Conservation (phyloP, 2,113 vertebrate species). For the Ctenomys sociabilis region DNA sequence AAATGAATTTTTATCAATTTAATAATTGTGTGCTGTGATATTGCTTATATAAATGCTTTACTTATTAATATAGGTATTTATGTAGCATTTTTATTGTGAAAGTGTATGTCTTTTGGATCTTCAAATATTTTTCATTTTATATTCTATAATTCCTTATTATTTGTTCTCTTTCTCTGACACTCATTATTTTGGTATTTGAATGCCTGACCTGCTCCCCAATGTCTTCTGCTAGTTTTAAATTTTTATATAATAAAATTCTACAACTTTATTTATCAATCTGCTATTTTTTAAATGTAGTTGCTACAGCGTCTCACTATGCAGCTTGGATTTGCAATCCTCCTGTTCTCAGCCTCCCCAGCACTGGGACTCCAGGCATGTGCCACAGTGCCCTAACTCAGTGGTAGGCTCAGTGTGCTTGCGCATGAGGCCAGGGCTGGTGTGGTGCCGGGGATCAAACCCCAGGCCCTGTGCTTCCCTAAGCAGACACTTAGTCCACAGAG, state of each 20-base stretch:
- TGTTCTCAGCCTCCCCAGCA: no score
- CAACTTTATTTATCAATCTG: neutral
- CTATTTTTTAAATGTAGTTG: neutral
- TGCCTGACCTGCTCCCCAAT: neutral
- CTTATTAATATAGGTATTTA: neutral
- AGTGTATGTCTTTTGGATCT: neutral
- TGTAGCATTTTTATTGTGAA: neutral
- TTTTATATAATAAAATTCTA: neutral
- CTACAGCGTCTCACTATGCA: no score
- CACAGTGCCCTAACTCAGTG: no score
- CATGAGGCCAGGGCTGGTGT: no score
- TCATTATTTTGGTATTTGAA: neutral
- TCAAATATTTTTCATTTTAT: neutral
- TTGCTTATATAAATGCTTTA: neutral
- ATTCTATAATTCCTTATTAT: neutral
- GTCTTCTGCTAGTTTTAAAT: neutral
- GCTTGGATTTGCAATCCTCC: no score
- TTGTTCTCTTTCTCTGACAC: neutral
- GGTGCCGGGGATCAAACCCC: no score
- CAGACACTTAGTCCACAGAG: no score
- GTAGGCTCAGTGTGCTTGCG: no score
- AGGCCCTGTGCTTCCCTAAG: no score
- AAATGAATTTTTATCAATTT: neutral
- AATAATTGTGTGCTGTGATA: neutral
- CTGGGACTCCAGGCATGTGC: no score